These are phyloP conservation scores for Lichenostomus cassidix DNA, from an alignment of 2,113 vertebrate genomes.

Conservation along the genomic window DNA sequence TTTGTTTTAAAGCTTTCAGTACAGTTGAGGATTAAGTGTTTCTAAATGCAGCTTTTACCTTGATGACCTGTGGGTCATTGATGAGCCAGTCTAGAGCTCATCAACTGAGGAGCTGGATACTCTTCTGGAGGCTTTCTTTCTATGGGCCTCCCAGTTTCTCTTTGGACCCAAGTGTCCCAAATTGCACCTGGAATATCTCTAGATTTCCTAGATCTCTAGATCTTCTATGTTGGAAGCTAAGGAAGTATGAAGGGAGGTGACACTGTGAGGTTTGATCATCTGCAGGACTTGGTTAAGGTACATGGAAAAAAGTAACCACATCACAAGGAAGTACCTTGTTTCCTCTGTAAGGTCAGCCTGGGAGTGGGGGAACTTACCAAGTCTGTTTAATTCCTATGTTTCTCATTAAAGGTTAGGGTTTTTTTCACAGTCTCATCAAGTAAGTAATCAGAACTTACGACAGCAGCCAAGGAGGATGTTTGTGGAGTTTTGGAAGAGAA, in stretches of 20 bases:
- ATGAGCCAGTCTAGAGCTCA: not conserved
- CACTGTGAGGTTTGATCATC: not conserved
- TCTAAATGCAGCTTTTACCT: not conserved
- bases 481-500: not conserved
- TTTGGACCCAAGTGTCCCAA: not conserved
- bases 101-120: not conserved
- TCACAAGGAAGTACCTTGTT: not conserved
- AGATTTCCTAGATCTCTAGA: not conserved
- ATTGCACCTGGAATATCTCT: not conserved
- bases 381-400: not conserved
- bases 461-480: not conserved
- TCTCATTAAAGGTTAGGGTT: not conserved
- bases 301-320: not conserved
- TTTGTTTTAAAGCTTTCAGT: not conserved
- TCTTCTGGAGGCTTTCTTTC: not conserved
- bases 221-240: not conserved
- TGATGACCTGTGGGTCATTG: not conserved
- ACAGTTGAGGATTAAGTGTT: not conserved
- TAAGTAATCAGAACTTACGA: not conserved
- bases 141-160: not conserved
- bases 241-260: not conserved
- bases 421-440: not conserved
- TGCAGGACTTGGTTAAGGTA: not conserved
- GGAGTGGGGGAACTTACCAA: not conserved
- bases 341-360: not conserved